Conservation (phyloP, 2,888 invertebrate genomes). For the Dryobotodes eremita region DNA sequence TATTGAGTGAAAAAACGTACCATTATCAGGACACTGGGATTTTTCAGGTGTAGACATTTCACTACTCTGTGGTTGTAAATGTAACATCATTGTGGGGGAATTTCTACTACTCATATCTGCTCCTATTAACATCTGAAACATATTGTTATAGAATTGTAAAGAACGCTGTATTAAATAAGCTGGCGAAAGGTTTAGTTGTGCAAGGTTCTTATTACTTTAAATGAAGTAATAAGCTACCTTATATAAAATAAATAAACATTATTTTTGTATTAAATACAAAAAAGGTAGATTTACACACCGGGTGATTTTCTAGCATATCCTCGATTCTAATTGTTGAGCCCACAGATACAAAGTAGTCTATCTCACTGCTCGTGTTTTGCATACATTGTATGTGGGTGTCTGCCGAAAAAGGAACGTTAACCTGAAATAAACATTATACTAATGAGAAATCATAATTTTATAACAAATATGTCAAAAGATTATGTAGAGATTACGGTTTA, state of each 20-base stretch:
- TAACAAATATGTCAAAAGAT: not conserved
- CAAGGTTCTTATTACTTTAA: not conserved
- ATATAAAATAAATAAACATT: not conserved
- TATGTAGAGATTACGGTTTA: not conserved
- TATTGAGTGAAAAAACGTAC: constrained; percentile 68
- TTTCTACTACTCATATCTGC: constrained; percentile 86
- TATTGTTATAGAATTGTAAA: not conserved
- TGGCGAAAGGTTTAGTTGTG: not conserved
- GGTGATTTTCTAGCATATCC: constrained; percentile 89
- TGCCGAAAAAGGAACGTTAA: constrained; percentile 93
- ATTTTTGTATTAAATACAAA: not conserved
- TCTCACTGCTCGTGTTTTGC: constrained; percentile 93
- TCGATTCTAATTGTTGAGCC: constrained; percentile 90
- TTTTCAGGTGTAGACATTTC: constrained; percentile 88
- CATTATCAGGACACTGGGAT: constrained; percentile 80
- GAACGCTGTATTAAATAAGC: not conserved
- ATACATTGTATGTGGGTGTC: constrained; percentile 94
- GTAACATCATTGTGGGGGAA: constrained; percentile 82
- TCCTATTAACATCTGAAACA: constrained; percentile 85
- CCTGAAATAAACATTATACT: constrained; percentile 80
- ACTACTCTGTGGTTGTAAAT: constrained; percentile 81
- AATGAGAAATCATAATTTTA: not conserved
- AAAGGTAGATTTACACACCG: constrained; percentile 75
- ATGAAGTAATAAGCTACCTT: not conserved
- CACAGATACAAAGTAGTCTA: constrained; percentile 95